Evolutionary conservation across 2,113 vertebrate species (phyloP), one percentile per base, ranked within the genome.

Genomic region (Notiomystis cincta): DNA sequence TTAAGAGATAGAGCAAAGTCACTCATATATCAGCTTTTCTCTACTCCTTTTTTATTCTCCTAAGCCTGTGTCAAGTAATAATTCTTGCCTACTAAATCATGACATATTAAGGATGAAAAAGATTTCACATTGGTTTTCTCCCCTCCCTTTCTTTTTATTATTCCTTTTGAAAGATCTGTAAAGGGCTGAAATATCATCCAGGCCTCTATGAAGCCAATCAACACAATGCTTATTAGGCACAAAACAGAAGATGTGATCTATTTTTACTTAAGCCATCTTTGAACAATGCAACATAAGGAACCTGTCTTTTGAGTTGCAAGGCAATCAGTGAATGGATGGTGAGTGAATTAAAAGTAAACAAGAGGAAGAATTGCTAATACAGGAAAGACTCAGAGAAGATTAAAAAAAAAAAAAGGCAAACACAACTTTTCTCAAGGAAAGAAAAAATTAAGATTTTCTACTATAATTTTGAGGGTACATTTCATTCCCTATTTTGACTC

Each of bases 201-300:
- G 84, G 61, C 38, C 53, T 91, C 92, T 92, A 15, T 25, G 61
- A 94, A 91, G 85, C 76, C 79, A 87, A 90, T 70, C 88, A 92
- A 76, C 78, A 92, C 86, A 94, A 82, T 40, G 85, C 87, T 95
- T 94, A 87, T 87, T 90, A 95, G 93, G 70, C 71, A 93, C 45
- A 87, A 87, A 37, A 62, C 45, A 65, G 77, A 91, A 94, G 84
- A 95, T 4, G 3, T 65, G 90, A 93, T 94, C 81, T 96, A 94
- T 92, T 96, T 96, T 97, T 96, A 96, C 97, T 91, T 96, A 96
- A 96, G 91, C 87, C 78, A 73, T 95, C 82, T 96, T 88, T 91
- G 93, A 95, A 92, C 86, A 95, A 91, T 73, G 81, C 66, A 92
- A 76, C 2, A 6, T 84, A 90, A 95, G 84, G 65, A 92, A 94